Conservation (phyloP, 2,888 invertebrate species). For the Aleiodes alternator region DNA sequence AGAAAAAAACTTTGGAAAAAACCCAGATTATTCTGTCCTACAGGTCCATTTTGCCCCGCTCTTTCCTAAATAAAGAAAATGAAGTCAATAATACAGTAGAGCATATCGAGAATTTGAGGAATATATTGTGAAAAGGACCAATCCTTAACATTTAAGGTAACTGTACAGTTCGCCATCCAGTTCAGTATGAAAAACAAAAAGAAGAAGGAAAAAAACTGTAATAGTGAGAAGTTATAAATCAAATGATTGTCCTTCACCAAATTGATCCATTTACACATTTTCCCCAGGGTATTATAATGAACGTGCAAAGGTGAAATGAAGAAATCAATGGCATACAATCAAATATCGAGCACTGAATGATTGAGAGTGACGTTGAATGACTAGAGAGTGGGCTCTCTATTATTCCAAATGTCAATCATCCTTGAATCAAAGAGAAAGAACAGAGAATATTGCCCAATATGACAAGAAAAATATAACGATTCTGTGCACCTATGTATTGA, state of each 20-base stretch:
- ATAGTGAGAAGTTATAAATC: background rate
- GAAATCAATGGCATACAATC: constrained; percentile 21
- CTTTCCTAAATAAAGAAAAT: constrained; percentile 23
- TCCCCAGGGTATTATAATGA: constrained; percentile 2
- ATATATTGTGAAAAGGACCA: constrained; percentile 44
- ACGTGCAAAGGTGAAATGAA: background rate
- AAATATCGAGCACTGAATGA: constrained; percentile 10
- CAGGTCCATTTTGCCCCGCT: too few species aligned
- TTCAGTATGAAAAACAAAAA: background rate
- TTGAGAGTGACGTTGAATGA: constrained; percentile 21
- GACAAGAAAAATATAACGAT: background rate
- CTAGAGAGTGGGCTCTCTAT: background rate
- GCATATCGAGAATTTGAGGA: constrained; percentile 46
- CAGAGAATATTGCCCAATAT: background rate
- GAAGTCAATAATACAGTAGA: constrained; percentile 48
- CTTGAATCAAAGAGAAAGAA: constrained; percentile 16
- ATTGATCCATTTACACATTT: constrained; percentile 5
- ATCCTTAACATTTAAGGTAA: constrained; percentile 37
- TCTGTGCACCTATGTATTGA: constrained; percentile 10
- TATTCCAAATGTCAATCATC: constrained; percentile 29
- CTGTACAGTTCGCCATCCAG: constrained; percentile 36
- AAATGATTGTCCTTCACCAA: constrained; percentile 6
- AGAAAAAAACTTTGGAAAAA: too few species aligned
- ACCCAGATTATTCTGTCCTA: too few species aligned
- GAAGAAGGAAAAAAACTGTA: background rate